Evolutionary conservation across 2,888 invertebrate species (phyloP).

Genomic region (Philereme vetulata): DNA sequence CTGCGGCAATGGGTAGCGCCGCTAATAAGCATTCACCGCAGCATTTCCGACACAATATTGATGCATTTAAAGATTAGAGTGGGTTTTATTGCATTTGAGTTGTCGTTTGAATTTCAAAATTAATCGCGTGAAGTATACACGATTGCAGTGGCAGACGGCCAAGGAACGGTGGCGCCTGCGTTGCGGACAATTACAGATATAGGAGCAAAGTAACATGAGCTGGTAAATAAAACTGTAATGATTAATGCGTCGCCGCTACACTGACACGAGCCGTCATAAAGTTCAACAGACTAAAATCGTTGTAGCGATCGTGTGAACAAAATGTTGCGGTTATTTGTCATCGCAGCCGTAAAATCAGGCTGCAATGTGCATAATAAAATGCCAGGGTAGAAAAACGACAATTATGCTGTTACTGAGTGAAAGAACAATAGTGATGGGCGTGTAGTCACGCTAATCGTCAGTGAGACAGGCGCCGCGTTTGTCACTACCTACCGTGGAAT

Average conservation of each 20-base stretch:
- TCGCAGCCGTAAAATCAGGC: constrained; percentile 46
- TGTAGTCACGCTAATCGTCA: constrained; percentile 59
- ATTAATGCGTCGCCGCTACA: constrained; percentile 61
- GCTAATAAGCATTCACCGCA: constrained; percentile 48
- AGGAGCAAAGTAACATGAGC: constrained; percentile 66
- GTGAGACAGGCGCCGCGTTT: constrained; percentile 61
- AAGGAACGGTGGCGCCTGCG: constrained; percentile 71
- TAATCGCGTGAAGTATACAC: constrained; percentile 58
- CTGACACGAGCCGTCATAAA: constrained; percentile 48
- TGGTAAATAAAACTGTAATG: constrained; percentile 66
- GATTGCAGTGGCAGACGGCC: constrained; percentile 72
- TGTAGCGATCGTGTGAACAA: constrained; percentile 27
- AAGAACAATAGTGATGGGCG: constrained; percentile 74
- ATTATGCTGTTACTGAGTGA: constrained; percentile 47
- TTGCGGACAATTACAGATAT: constrained; percentile 69
- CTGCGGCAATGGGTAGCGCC: constrained; percentile 38
- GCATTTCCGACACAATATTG: constrained; percentile 46
- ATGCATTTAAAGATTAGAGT: constrained; percentile 49
- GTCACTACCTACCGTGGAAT: constrained; percentile 56
- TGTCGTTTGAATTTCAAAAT: constrained; percentile 61
- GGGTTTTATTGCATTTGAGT: constrained; percentile 54
- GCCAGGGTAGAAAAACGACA: constrained; percentile 40
- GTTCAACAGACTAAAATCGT: constrained; percentile 39
- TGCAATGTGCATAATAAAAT: constrained; percentile 31
- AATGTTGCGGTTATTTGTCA: constrained; percentile 34